Percentiles rank a stretch among this genome's conserved stretches.
Conservation (phyloP, 2,888 invertebrate species). For the Dendrolimus houi region DNA sequence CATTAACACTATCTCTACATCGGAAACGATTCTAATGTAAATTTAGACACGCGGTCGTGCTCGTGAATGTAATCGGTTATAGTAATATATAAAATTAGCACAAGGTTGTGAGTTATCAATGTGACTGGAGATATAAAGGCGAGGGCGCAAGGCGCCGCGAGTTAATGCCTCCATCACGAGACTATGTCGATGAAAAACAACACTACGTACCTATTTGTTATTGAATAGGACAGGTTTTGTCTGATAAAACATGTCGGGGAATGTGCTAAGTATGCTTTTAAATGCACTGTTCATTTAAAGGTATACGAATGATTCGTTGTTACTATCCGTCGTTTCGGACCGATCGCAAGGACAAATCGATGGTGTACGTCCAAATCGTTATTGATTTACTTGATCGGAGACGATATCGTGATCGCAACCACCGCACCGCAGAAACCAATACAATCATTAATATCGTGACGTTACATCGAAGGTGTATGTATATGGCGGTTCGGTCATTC, state of each 20-base stretch:
- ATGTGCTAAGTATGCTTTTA: too few species aligned
- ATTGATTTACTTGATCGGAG: too few species aligned
- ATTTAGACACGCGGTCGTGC: constrained; percentile 2
- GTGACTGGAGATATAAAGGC: constrained; percentile 14
- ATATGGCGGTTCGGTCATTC: too few species aligned
- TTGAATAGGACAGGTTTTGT: neutral
- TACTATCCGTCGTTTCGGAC: too few species aligned
- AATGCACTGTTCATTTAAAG: too few species aligned
- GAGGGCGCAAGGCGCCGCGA: neutral
- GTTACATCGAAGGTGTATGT: too few species aligned
- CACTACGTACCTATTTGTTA: neutral
- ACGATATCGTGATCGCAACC: too few species aligned
- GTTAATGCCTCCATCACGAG: constrained; percentile 29
- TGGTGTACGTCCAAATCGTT: too few species aligned
- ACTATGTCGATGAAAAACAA: constrained; percentile 3
- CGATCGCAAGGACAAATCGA: too few species aligned
- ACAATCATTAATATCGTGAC: too few species aligned
- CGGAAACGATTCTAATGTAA: neutral
- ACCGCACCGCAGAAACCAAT: too few species aligned
- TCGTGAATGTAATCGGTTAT: constrained; percentile 23
- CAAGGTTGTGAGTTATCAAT: constrained; percentile 43
- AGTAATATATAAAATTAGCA: constrained; percentile 45
- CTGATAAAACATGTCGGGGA: neutral
- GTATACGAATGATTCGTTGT: too few species aligned
- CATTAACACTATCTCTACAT: neutral